Conservation (phyloP, 1,140 invertebrate species). For the Penaeus indicus region DNA sequence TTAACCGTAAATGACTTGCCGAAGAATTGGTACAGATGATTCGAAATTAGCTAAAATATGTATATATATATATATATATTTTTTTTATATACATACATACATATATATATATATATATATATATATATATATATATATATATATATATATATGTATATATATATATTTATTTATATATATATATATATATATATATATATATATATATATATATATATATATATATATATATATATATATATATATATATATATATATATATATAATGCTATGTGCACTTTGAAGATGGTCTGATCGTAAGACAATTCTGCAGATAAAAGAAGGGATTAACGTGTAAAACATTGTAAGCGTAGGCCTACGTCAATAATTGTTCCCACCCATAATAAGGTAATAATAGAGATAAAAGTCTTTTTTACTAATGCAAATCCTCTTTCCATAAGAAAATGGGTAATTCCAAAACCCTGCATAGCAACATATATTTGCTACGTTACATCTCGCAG, state of each 20-base stretch:
- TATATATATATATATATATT: slow-evolving; percentile 9
- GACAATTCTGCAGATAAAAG: too few relatives aligned
- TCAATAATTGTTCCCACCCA: too few relatives aligned
- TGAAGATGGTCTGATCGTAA: too few relatives aligned
- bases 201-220: slow-evolving; percentile 26
- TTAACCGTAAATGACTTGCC: too few relatives aligned
- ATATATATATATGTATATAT: slow-evolving; percentile 18
- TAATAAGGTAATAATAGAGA: too few relatives aligned
- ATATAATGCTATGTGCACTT: background rate
- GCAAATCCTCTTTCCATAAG: too few relatives aligned
- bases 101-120: slow-evolving; percentile 5
- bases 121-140: slow-evolving; percentile 26
- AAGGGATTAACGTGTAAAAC: too few relatives aligned
- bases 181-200: slow-evolving; percentile 5
- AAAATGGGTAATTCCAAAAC: too few relatives aligned
- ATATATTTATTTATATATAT: slow-evolving; percentile 23
- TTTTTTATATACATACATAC: background rate
- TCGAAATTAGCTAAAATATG: background rate
- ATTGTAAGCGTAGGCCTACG: too few relatives aligned
- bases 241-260: slow-evolving; percentile 22
- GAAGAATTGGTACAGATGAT: background rate
- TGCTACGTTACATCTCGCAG: too few relatives aligned
- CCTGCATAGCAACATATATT: too few relatives aligned
- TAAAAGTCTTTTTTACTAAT: too few relatives aligned
- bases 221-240: background rate